Percentiles rank a stretch among this genome's conserved stretches.
Evolutionary conservation across 37 sponge, comb jelly and placozoan species (phyloP).

Genomic region (Spongilla lacustris): DNA sequence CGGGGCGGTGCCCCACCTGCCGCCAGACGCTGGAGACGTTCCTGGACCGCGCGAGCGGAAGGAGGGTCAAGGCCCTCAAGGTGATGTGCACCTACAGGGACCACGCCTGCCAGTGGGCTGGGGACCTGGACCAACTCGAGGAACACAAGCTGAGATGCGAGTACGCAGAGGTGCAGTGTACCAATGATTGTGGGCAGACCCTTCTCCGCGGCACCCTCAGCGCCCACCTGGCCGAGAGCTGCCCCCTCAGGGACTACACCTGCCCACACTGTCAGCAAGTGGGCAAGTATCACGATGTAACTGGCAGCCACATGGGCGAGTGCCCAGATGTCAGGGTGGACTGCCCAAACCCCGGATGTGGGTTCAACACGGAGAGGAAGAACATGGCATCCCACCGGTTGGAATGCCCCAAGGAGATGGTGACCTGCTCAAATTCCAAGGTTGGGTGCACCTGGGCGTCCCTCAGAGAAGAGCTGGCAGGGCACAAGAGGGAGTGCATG

Average conservation of each 20-base stretch:
- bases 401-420: background rate
- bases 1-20: background rate
- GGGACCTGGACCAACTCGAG: background rate
- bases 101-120: background rate
- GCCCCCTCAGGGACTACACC: background rate
- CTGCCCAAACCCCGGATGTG: background rate
- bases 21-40: background rate
- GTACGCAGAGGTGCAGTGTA: background rate
- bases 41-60: background rate
- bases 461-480: background rate
- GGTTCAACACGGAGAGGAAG: background rate
- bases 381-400: background rate
- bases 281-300: background rate
- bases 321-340: background rate
- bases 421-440: background rate
- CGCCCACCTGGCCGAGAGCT: background rate
- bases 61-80: background rate
- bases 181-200: background rate
- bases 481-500: background rate
- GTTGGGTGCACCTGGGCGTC: background rate
- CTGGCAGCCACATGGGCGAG: background rate
- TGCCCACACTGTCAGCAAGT: background rate
- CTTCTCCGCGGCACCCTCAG: background rate
- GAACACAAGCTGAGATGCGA: background rate
- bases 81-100: background rate